Percentiles rank a stretch among this genome's conserved stretches.
Conservation (phyloP, 1,140 invertebrate species). For the Riptortus pedestris region DNA sequence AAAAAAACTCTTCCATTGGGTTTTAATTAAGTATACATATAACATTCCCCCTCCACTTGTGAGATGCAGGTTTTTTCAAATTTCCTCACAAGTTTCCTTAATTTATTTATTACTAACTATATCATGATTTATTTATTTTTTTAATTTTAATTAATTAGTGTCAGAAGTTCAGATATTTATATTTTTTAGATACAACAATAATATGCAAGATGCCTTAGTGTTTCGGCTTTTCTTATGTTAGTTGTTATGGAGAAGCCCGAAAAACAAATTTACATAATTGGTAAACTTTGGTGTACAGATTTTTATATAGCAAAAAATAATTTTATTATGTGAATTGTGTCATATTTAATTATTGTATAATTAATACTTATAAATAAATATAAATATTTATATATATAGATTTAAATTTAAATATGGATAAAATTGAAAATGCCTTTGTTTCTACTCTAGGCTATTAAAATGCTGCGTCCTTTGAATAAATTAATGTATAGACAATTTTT, state of each 20-base stretch:
- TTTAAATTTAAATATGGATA: background rate
- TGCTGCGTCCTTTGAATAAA: background rate
- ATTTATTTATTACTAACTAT: conserved; percentile 18
- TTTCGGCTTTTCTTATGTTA: conserved; percentile 24
- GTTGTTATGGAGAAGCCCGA: conserved; percentile 20
- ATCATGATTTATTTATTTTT: too few species aligned
- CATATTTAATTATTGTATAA: conserved; percentile 23
- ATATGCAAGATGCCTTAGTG: conserved; percentile 24
- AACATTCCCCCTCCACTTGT: conserved; percentile 14
- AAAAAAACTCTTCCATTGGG: conserved; percentile 7
- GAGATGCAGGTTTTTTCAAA: background rate
- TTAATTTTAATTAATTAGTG: too few species aligned
- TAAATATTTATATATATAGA: too few species aligned
- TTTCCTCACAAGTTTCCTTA: conserved; percentile 13
- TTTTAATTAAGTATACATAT: background rate
- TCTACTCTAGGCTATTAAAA: background rate
- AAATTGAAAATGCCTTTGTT: background rate
- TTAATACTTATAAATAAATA: too few species aligned
- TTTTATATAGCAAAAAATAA: conserved; percentile 21
- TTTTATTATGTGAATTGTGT: conserved; percentile 19
- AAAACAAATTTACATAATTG: conserved; percentile 10
- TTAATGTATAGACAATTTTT: conserved; percentile 2
- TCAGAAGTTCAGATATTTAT: too few species aligned
- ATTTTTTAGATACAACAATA: conserved; percentile 3
- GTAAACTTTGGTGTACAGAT: conserved; percentile 24